These are phyloP conservation scores for Aramus guarauna DNA, from an alignment of 2,113 vertebrate genomes.

Conservation along the genomic window DNA sequence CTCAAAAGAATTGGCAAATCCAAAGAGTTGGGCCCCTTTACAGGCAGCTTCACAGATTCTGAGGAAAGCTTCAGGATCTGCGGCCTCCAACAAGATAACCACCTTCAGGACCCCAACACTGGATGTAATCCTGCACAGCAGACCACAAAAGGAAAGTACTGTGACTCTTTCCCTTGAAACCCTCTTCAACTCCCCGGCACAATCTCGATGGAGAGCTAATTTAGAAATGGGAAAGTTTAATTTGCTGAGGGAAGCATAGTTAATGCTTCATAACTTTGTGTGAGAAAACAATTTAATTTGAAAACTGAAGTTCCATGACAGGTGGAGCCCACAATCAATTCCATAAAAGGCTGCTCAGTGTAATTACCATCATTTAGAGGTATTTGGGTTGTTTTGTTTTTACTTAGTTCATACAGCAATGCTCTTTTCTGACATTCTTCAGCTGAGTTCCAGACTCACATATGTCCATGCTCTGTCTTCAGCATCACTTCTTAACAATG, in stretches of 20 bases:
- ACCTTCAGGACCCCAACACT: not conserved
- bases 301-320: not conserved
- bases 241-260: not conserved
- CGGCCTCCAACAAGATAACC: not conserved
- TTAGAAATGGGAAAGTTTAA: not conserved
- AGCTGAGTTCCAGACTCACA: not conserved
- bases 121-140: not conserved
- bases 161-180: not conserved
- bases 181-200: not conserved
- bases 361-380: not conserved
- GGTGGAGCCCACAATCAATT: not conserved
- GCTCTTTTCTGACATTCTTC: not conserved
- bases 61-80: not conserved
- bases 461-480: not conserved
- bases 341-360: not conserved
- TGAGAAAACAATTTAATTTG: not conserved
- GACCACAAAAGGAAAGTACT: not conserved
- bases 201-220: not conserved
- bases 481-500: not conserved
- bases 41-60: not conserved
- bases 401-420: not conserved
- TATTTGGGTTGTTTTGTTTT: not conserved
- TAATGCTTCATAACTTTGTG: not conserved
- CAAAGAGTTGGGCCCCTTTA: not conserved
- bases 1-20: not conserved